A percentile compares a stretch with the other conserved stretches of the same genome.
phyloP scores from a whole-genome alignment of 2,113 vertebrate genomes.

The Heterochromis multidens region DNA sequence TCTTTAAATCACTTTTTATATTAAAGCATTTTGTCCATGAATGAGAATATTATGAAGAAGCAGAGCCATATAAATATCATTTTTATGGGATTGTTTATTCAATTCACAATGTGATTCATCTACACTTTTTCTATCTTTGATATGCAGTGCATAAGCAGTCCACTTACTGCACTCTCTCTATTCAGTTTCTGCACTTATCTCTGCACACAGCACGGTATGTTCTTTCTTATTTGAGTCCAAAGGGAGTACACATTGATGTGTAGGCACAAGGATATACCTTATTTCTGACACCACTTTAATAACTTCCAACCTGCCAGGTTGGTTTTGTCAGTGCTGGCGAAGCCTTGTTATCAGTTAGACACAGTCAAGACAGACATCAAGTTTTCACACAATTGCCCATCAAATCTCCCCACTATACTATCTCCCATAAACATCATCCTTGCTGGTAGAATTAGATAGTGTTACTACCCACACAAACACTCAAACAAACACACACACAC shows the following conservation, averaged over 20 bases:
- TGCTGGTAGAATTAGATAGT: slow-evolving; percentile 45
- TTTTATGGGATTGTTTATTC: not conserved
- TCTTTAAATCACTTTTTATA: not conserved
- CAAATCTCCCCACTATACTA: slow-evolving; percentile 27
- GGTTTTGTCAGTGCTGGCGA: slow-evolving; percentile 27
- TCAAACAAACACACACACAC: slow-evolving; percentile 1
- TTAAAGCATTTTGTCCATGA: not conserved
- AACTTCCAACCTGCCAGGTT: slow-evolving; percentile 33
- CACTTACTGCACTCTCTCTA: not conserved
- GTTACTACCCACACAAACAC: slow-evolving; percentile 51
- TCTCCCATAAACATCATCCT: slow-evolving; percentile 47
- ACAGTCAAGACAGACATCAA: slow-evolving; percentile 40
- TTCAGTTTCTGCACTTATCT: slow-evolving; percentile 18
- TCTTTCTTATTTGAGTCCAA: slow-evolving; percentile 1
- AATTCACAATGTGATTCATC: not conserved
- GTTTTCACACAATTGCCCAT: slow-evolving; percentile 50
- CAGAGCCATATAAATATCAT: not conserved
- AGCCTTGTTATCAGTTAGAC: slow-evolving; percentile 44
- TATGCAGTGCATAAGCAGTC: not conserved
- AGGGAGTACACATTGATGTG: not conserved
- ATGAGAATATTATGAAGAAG: not conserved
- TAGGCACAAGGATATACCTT: not conserved
- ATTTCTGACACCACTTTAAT: slow-evolving; percentile 33
- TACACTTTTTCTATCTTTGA: not conserved
- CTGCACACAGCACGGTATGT: not conserved